A percentile compares a stretch with the other conserved stretches of the same genome.
Evolutionary conservation across 1,140 invertebrate genomes (phyloP).

Genomic region (Drosophila guanche): DNA sequence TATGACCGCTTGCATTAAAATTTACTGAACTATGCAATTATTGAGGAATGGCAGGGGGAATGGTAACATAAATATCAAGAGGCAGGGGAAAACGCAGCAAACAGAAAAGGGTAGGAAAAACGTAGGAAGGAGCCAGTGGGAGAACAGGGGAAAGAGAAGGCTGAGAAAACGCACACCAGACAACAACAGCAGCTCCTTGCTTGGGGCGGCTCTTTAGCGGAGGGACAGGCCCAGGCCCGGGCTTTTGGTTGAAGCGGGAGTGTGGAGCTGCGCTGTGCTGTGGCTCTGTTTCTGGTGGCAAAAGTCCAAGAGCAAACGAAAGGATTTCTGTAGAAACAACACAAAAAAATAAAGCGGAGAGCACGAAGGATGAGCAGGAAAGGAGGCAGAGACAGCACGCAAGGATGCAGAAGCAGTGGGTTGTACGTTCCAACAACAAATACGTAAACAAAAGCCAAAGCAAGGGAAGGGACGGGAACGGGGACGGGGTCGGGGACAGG

Average conservation of each 20-base stretch:
- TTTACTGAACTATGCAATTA: constrained; percentile 82
- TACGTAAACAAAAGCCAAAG: constrained; percentile 39
- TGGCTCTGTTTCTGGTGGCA: constrained; percentile 13
- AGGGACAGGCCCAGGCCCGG: too few relatives aligned
- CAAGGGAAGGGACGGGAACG: background rate
- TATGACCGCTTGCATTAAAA: constrained; percentile 82
- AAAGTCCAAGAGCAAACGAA: constrained; percentile 40
- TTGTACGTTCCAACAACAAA: too few relatives aligned
- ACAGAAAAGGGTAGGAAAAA: constrained; percentile 23
- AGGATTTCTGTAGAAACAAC: constrained; percentile 50
- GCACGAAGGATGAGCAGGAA: constrained; percentile 36
- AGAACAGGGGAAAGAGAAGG: constrained; percentile 7
- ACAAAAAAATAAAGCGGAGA: constrained; percentile 14
- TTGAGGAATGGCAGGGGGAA: constrained; percentile 58
- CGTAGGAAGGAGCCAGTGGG: background rate
- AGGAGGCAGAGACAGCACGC: background rate
- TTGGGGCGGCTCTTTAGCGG: too few relatives aligned
- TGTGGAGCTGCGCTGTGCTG: background rate
- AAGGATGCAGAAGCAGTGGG: too few relatives aligned
- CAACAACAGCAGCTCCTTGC: constrained; percentile 30
- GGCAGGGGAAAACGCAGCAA: constrained; percentile 34
- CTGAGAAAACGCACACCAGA: constrained; percentile 49
- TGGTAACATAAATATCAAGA: constrained; percentile 78
- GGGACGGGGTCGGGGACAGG: too few relatives aligned
- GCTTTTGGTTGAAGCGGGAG: constrained; percentile 1